Conservation (phyloP, 2,797 vertebrate genomes). For the Meriones psammophilus region DNA sequence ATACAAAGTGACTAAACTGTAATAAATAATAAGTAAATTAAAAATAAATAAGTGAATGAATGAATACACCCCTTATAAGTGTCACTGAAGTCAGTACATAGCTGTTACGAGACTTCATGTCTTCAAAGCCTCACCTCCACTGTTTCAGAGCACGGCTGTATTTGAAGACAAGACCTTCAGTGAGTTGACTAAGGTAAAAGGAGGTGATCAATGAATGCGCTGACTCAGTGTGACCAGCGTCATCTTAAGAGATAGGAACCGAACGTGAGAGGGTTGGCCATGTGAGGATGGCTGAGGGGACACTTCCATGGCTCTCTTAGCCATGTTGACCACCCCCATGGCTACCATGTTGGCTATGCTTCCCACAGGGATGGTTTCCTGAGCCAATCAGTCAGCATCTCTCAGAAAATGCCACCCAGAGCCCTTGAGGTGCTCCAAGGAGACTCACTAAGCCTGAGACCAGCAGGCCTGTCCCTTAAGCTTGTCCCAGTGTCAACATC, state of each 20-base stretch:
- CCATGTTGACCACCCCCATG: background rate
- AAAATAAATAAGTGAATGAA: too few species aligned
- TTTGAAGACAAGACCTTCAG: background rate
- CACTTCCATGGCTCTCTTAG: background rate
- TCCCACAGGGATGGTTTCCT: too few species aligned
- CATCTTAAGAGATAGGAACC: background rate
- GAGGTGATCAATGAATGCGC: background rate
- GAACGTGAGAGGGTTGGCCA: rapidly evolving
- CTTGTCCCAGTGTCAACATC: background rate
- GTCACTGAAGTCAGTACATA: too few species aligned
- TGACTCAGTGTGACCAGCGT: background rate
- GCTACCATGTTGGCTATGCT: background rate
- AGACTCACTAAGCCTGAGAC: background rate
- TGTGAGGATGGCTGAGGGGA: background rate
- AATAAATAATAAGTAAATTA: too few species aligned
- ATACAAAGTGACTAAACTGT: too few species aligned
- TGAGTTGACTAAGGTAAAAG: background rate
- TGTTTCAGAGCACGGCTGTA: background rate
- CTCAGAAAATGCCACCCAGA: background rate
- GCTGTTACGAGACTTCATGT: background rate
- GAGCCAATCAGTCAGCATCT: background rate
- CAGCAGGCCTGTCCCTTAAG: background rate
- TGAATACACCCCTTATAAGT: too few species aligned
- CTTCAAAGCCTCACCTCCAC: too few species aligned
- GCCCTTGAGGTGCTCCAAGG: background rate